Evolutionary conservation across 2,888 invertebrate genomes (phyloP).

Genomic region (Zeuzera pyrina): DNA sequence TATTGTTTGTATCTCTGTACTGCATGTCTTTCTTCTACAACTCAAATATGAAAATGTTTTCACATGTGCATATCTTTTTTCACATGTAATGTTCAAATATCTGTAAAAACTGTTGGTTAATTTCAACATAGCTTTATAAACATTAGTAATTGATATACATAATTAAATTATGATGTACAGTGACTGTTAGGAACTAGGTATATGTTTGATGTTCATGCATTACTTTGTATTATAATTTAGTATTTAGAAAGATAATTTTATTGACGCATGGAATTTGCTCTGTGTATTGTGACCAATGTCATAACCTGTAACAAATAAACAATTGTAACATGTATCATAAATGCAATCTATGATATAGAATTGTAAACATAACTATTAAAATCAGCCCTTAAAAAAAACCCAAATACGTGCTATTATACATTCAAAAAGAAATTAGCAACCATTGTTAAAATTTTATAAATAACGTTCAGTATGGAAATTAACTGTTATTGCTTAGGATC

Average conservation of each 20-base stretch:
- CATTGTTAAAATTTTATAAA: too few species aligned
- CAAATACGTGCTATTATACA: too few species aligned
- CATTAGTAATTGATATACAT: too few species aligned
- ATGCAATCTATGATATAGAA: too few species aligned
- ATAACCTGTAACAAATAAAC: conserved; percentile 45
- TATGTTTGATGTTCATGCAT: conserved; percentile 29
- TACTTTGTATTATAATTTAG: conserved; percentile 14
- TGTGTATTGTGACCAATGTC: conserved; percentile 25
- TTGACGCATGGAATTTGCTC: conserved; percentile 56
- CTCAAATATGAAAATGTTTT: conserved; percentile 36
- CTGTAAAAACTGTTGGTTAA: conserved; percentile 63
- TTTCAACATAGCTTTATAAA: conserved; percentile 61
- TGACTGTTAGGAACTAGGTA: too few species aligned
- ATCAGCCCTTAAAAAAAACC: neutral
- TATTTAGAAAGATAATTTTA: conserved; percentile 14
- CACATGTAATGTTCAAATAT: conserved; percentile 50
- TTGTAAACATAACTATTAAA: too few species aligned
- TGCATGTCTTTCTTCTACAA: conserved; percentile 37
- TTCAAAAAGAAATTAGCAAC: too few species aligned
- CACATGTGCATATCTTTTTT: conserved; percentile 37
- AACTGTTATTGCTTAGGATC: too few species aligned
- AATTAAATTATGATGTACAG: too few species aligned
- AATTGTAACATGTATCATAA: too few species aligned
- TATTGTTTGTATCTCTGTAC: conserved; percentile 20
- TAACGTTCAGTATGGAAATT: too few species aligned